Percentiles rank a stretch among this genome's conserved stretches.
These are phyloP conservation scores for Carassius auratus DNA, from an alignment of 2,113 vertebrate genomes.

Conservation along the genomic window DNA sequence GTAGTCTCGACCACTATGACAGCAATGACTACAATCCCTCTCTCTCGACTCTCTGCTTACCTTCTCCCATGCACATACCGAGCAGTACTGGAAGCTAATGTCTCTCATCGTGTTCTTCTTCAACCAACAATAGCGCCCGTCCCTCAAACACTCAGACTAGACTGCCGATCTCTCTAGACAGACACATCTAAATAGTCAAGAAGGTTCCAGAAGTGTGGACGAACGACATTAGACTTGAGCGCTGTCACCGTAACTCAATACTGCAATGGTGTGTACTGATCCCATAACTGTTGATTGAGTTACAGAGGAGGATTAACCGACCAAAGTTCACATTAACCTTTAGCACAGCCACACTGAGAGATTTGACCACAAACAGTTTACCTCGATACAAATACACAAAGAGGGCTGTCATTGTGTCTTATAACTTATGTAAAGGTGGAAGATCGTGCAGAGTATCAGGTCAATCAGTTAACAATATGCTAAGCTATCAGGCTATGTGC, in stretches of 20 bases:
- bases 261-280: constrained; percentile 32
- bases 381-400: not conserved
- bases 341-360: constrained; percentile 14
- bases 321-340: constrained; percentile 23
- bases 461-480: not conserved
- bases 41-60: constrained; percentile 64
- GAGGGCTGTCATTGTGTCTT: not conserved
- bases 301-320: constrained; percentile 38
- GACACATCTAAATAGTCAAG: constrained; percentile 51
- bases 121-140: not conserved
- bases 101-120: constrained; percentile 73
- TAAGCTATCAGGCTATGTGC: not conserved
- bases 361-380: constrained; percentile 46
- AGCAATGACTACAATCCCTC: constrained; percentile 22
- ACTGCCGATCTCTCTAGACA: constrained; percentile 32
- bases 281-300: constrained; percentile 49
- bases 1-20: not conserved
- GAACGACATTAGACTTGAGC: constrained; percentile 12
- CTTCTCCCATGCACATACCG: constrained; percentile 78
- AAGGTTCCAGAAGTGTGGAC: constrained; percentile 50
- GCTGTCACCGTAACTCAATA: constrained; percentile 40
- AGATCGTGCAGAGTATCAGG: not conserved
- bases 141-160: constrained; percentile 10
- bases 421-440: not conserved
- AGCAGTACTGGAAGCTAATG: constrained; percentile 73